Percentiles rank a stretch among this genome's conserved stretches.
phyloP scores from a whole-genome alignment of 1,140 invertebrate genomes.

The Euura saliciscinereae region DNA sequence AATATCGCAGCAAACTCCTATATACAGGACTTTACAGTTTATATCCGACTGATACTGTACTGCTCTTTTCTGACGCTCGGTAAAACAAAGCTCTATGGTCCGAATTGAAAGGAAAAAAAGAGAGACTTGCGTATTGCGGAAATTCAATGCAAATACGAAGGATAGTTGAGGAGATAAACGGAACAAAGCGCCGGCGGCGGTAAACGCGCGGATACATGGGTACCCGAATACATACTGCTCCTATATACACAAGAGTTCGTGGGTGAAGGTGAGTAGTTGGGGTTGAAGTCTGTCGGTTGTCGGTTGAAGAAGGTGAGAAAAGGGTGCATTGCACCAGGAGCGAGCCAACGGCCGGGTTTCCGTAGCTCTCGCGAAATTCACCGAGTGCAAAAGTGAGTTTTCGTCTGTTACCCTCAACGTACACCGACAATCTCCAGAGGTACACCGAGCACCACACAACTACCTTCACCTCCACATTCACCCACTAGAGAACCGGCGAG shows the following conservation, averaged over 20 bases:
- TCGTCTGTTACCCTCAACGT: not conserved
- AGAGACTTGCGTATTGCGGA: not conserved
- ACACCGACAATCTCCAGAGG: not conserved
- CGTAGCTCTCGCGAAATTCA: not conserved
- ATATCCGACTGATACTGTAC: no score
- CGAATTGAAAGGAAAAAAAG: not conserved
- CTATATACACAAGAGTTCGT: no score
- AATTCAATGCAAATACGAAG: conserved; percentile 4
- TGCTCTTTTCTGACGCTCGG: not conserved
- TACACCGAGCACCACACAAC: no score
- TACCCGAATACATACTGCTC: not conserved
- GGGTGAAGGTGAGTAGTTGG: not conserved
- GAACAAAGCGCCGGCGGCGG: not conserved
- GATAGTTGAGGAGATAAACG: not conserved
- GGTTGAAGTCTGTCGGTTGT: not conserved
- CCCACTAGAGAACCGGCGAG: not conserved
- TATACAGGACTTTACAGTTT: no score
- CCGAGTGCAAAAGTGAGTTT: not conserved
- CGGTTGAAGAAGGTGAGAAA: not conserved
- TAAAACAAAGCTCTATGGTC: not conserved
- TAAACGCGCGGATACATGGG: not conserved
- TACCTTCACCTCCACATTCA: not conserved
- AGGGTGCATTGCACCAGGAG: not conserved
- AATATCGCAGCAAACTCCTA: no score
- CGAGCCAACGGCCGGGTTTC: not conserved